These are phyloP conservation scores for Pollachius pollachius DNA, from an alignment of 2,113 vertebrate species.

Conservation along the genomic window DNA sequence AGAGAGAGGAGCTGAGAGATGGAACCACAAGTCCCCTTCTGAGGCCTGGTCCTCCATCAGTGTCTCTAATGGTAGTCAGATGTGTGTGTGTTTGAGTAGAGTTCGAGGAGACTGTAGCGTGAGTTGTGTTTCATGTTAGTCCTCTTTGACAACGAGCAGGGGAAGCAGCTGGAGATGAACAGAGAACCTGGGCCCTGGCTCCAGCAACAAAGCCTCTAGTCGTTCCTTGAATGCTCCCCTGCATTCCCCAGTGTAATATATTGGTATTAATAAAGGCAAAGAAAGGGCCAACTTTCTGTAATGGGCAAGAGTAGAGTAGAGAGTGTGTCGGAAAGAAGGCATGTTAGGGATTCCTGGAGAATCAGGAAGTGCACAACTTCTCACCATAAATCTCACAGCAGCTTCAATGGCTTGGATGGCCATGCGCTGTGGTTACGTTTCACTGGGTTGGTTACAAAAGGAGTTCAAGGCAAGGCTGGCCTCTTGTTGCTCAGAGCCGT, in stretches of 20 bases:
- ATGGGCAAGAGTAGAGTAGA: constrained; percentile 38
- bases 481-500: constrained; percentile 60
- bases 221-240: constrained; percentile 51
- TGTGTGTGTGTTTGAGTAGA: constrained; percentile 60
- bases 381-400: constrained; percentile 68
- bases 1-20: constrained; percentile 51
- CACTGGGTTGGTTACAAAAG: constrained; percentile 60
- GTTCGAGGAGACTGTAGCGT: constrained; percentile 65
- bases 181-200: constrained; percentile 55
- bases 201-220: constrained; percentile 52
- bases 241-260: constrained; percentile 67
- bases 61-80: constrained; percentile 78
- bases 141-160: constrained; percentile 74
- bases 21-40: constrained; percentile 59
- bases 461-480: constrained; percentile 54
- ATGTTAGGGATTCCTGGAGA: constrained; percentile 58
- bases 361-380: constrained; percentile 56
- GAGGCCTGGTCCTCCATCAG: constrained; percentile 62
- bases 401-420: constrained; percentile 54
- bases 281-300: constrained; percentile 69
- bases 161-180: constrained; percentile 77
- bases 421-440: constrained; percentile 55
- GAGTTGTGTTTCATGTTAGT: constrained; percentile 78
- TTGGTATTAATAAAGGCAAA: constrained; percentile 75
- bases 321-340: constrained; percentile 34